These are phyloP conservation scores for Dicranocentrus wangi DNA, from an alignment of 2,888 invertebrate genomes.

Conservation along the genomic window DNA sequence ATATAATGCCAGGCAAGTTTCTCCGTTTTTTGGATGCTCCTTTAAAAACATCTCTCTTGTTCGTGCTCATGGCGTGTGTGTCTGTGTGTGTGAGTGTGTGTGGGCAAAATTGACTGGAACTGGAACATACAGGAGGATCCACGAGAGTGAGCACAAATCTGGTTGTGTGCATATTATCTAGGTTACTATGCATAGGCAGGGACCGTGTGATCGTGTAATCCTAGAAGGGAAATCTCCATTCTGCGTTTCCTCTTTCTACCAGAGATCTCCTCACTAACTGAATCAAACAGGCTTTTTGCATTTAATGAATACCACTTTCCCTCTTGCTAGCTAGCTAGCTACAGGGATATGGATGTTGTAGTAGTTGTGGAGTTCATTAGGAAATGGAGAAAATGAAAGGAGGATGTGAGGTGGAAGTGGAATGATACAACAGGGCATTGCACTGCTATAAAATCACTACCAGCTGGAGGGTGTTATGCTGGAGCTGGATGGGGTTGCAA, in stretches of 20 bases:
- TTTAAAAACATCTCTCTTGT: not conserved
- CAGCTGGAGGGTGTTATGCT: not conserved
- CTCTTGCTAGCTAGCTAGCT: no score
- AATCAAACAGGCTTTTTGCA: no score
- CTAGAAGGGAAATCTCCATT: not conserved
- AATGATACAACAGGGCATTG: not conserved
- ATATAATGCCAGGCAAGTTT: not conserved
- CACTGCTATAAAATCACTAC: not conserved
- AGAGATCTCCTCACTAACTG: not conserved
- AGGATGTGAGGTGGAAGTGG: not conserved
- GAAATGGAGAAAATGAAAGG: not conserved
- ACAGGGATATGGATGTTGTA: not conserved
- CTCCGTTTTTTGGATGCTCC: not conserved
- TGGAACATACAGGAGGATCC: conserved; percentile 15
- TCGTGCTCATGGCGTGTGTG: not conserved
- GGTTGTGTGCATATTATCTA: not conserved
- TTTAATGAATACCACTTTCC: no score
- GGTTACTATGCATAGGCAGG: not conserved
- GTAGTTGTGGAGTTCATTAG: not conserved
- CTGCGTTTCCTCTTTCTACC: not conserved
- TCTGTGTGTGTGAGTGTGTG: not conserved
- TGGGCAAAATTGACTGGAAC: conserved; percentile 8
- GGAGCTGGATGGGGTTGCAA: not conserved
- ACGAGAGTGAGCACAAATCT: conserved; percentile 26
- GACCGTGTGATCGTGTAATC: not conserved